Conservation (phyloP, 2,797 vertebrate genomes). For the Sarcoramphus papa region DNA sequence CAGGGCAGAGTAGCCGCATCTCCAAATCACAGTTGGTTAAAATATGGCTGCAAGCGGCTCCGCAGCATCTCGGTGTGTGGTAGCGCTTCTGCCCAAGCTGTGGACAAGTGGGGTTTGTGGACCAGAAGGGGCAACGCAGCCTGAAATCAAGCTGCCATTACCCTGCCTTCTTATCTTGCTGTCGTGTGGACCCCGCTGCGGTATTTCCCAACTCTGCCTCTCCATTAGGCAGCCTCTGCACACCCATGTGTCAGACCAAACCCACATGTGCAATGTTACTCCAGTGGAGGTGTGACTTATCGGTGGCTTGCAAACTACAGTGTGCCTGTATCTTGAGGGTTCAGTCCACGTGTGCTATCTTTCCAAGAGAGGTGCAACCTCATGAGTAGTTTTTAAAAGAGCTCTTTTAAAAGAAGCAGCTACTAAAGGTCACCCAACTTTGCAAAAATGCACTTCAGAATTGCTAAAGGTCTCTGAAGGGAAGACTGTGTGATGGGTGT, state of each 20-base stretch:
- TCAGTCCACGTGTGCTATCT: not conserved
- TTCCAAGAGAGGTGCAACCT: not conserved
- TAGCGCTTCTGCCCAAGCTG: not conserved
- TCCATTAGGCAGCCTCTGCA: not conserved
- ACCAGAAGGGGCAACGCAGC: not conserved
- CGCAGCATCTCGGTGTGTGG: not conserved
- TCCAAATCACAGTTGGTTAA: not conserved
- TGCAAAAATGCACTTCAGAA: not conserved
- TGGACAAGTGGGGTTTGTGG: not conserved
- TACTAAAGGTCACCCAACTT: not conserved
- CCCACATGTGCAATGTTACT: accelerated
- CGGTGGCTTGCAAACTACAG: not conserved
- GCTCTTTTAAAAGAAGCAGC: not conserved
- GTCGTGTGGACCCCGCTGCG: not conserved
- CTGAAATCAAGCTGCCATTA: not conserved
- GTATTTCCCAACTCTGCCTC: not conserved
- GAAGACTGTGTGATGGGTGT: too few relatives aligned
- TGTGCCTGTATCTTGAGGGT: not conserved
- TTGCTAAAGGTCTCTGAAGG: not conserved
- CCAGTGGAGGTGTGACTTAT: not conserved
- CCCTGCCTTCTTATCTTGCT: not conserved
- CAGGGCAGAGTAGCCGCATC: not conserved
- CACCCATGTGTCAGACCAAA: not conserved
- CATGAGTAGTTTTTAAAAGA: not conserved
- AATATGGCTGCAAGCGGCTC: not conserved